These are phyloP conservation scores for Nycticryphes semicollaris DNA, from an alignment of 2,113 vertebrate species.

Conservation along the genomic window DNA sequence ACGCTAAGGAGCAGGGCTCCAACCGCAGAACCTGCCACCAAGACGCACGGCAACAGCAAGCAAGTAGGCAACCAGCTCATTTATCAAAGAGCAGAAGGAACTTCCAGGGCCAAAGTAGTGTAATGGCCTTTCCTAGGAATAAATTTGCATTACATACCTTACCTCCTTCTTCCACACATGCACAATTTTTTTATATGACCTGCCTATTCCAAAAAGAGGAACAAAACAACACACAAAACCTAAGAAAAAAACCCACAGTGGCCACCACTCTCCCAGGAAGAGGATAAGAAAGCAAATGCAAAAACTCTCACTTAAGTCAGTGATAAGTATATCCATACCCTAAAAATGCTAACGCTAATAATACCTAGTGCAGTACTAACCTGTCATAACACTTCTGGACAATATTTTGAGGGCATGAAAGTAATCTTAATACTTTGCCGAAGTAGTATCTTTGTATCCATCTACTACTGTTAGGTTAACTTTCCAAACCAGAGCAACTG, in stretches of 20 bases:
- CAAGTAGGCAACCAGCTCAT: accelerated
- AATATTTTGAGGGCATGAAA: background rate
- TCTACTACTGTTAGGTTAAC: background rate
- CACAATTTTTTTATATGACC: background rate
- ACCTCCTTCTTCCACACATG: background rate
- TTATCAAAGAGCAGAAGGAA: background rate
- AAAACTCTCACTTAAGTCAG: background rate
- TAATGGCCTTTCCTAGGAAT: background rate
- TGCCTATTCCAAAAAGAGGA: background rate
- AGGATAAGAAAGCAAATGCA: background rate
- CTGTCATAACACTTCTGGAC: background rate
- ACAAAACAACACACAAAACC: background rate
- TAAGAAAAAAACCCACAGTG: background rate
- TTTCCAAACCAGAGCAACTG: background rate
- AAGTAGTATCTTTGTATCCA: background rate
- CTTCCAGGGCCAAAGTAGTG: background rate
- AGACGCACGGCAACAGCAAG: background rate
- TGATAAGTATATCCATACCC: background rate
- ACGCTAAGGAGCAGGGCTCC: background rate
- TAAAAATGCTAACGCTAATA: background rate
- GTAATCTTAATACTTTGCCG: background rate
- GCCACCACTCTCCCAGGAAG: background rate
- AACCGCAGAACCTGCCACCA: accelerated
- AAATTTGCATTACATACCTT: background rate
- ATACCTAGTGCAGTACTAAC: background rate